Base-by-base conservation (phyloP, 2,797 vertebrate species). In the Hippopotamyrus pictus region DNA sequence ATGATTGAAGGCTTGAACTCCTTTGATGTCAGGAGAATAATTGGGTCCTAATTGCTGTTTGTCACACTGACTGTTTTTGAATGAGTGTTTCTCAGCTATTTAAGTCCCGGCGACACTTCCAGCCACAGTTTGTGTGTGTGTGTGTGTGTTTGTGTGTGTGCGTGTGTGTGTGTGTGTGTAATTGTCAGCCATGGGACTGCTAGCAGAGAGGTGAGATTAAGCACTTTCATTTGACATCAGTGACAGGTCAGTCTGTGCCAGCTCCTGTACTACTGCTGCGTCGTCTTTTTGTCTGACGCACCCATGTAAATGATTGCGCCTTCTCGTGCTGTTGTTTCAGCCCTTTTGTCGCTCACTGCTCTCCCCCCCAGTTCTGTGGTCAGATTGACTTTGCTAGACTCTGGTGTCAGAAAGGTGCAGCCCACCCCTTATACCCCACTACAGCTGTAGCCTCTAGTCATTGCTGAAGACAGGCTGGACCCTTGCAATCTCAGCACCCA, bases 381-480 rank as follows among this genome's bases (percentile, higher is more conserved):
- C 54, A 3, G 90, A 88, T 19, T 33, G 50, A n/a, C 22, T 85
- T 53, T 85, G 48, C 50, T 51, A 48, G 11, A 85, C 22, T 11
- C 46, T 6, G 8, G 29, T 48, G 29, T 86, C 6, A 11, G 50
- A 12, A 25, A 33, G 50, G 22, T 33, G 3, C 44, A 6, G 41
- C 1, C 9, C n/a, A 9, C 79, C 79, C 44, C 14, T 76, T 17
- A 17, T 9, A 37, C 22, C 11, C 84, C 84, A 17, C 46, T 33
- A 29, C 59, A 79, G 87, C 82, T 79, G n/a, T 82, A 88, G 37
- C 54, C 88, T 90, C 85, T 90, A 91, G 91, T 91, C 91, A 90
- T 89, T 85, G 90, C 89, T 90, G 86, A 86, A 73, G 87, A 33
- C 37, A 85, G 86, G 89, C 69, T 17, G 89, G 87, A 57, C 79